phyloP scores from a whole-genome alignment of 2,113 vertebrate species.

The Antechinus flavipes region DNA sequence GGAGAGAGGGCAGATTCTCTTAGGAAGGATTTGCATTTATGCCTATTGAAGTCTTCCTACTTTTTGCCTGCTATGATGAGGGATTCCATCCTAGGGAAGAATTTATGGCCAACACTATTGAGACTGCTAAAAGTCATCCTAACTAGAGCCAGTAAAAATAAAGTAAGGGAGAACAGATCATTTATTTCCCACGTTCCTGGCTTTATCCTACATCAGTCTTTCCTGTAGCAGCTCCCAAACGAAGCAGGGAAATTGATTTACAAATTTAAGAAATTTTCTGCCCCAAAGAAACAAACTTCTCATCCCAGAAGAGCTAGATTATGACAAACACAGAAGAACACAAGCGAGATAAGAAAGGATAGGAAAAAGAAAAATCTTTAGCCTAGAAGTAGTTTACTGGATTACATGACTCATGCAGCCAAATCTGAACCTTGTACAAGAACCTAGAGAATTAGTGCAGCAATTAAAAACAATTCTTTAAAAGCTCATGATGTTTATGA shows the following conservation, averaged over 20 bases:
- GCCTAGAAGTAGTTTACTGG: background rate
- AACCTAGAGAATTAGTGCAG: background rate
- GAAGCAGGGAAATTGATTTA: slow-evolving; percentile 13
- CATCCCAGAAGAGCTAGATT: background rate
- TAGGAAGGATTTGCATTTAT: background rate
- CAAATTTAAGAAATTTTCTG: slow-evolving; percentile 17
- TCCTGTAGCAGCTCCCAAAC: slow-evolving; percentile 37
- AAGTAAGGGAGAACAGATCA: background rate
- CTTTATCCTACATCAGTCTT: slow-evolving; percentile 32
- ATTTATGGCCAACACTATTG: background rate
- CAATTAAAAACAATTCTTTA: background rate
- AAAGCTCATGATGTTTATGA: background rate
- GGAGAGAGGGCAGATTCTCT: background rate
- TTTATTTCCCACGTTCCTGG: slow-evolving; percentile 10
- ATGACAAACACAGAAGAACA: background rate
- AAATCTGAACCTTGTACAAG: background rate
- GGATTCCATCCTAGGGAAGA: background rate
- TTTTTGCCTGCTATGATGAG: background rate
- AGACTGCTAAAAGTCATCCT: background rate
- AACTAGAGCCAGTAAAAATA: background rate
- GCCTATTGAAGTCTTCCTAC: background rate
- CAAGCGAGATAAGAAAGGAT: background rate
- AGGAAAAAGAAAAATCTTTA: background rate
- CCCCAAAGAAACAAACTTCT: background rate
- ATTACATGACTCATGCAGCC: background rate